Percentiles rank a stretch among this genome's conserved stretches.
Evolutionary conservation across 2,113 vertebrate species (phyloP).

Genomic region (Stigmatopora argus): DNA sequence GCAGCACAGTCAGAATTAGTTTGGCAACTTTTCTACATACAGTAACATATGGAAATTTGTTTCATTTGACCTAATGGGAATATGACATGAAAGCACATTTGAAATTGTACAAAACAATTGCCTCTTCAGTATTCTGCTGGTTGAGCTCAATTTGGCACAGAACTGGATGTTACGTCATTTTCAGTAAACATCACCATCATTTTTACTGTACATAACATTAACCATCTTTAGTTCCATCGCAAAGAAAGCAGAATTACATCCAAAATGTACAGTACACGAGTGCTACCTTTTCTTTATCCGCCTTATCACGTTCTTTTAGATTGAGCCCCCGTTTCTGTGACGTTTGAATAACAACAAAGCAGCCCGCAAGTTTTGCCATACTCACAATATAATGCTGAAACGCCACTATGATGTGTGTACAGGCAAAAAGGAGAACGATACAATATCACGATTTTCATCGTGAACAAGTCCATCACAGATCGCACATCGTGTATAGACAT

Average conservation of each 20-base stretch:
- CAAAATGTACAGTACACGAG: neutral
- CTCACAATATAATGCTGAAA: constrained; percentile 20
- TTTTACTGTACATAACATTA: constrained; percentile 43
- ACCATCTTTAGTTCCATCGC: constrained; percentile 6
- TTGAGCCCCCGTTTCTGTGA: constrained; percentile 12
- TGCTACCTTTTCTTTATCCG: neutral
- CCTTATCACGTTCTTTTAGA: constrained; percentile 13
- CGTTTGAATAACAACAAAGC: constrained; percentile 11
- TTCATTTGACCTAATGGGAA: constrained; percentile 1
- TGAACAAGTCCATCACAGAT: constrained; percentile 25
- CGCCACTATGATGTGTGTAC: constrained; percentile 29
- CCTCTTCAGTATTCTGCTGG: constrained; percentile 45
- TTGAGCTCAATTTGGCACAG: constrained; percentile 61
- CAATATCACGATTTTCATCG: constrained; percentile 29
- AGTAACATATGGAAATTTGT: constrained; percentile 6
- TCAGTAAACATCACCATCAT: constrained; percentile 34
- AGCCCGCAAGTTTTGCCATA: constrained; percentile 40
- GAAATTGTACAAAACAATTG: constrained; percentile 69
- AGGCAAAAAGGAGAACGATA: constrained; percentile 51
- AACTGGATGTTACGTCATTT: constrained; percentile 44
- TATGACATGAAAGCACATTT: constrained; percentile 18
- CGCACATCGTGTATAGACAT: constrained; percentile 36
- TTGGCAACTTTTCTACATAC: constrained; percentile 44
- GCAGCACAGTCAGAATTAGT: constrained; percentile 14
- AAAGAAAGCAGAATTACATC: constrained; percentile 7